A percentile compares a stretch with the other conserved stretches of the same genome.
These are phyloP conservation scores for Drosophila mayaguana DNA, from an alignment of 2,888 invertebrate species.

Conservation along the genomic window DNA sequence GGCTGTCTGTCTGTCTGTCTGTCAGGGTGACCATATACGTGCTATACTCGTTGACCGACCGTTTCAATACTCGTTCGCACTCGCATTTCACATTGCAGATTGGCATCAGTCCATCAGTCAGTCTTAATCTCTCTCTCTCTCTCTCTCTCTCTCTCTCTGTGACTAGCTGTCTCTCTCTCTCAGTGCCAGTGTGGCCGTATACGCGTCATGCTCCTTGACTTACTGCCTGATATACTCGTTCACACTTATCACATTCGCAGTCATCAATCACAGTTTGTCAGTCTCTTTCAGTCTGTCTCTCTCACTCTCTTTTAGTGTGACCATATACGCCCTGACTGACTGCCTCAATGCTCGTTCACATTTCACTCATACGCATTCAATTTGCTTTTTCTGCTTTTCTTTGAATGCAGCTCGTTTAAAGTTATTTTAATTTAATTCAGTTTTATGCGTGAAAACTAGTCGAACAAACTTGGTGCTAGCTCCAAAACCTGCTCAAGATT, in stretches of 20 bases:
- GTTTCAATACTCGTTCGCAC: constrained; percentile 5
- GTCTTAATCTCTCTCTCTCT: not conserved
- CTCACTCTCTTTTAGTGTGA: constrained; percentile 34
- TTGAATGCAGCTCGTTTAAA: constrained; percentile 43
- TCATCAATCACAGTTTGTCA: not conserved
- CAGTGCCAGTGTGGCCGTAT: not conserved
- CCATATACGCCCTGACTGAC: constrained; percentile 34
- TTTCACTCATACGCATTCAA: constrained; percentile 16
- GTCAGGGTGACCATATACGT: constrained; percentile 1
- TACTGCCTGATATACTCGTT: constrained; percentile 11
- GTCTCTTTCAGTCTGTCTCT: not conserved
- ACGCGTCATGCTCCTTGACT: not conserved
- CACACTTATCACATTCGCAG: not conserved
- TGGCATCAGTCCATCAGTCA: not conserved
- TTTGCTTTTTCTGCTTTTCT: constrained; percentile 40
- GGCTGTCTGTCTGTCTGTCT: not conserved
- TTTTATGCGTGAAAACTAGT: constrained; percentile 76
- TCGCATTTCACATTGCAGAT: constrained; percentile 5
- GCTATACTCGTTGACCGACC: not conserved
- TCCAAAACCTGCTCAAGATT: constrained; percentile 22
- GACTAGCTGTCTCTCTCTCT: not conserved
- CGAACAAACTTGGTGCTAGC: constrained; percentile 51
- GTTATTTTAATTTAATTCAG: constrained; percentile 69
- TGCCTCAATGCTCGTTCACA: constrained; percentile 25
- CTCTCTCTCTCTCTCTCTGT: not conserved